Conservation (phyloP, 2,797 vertebrate genomes). For the Lagocephalus sceleratus region DNA sequence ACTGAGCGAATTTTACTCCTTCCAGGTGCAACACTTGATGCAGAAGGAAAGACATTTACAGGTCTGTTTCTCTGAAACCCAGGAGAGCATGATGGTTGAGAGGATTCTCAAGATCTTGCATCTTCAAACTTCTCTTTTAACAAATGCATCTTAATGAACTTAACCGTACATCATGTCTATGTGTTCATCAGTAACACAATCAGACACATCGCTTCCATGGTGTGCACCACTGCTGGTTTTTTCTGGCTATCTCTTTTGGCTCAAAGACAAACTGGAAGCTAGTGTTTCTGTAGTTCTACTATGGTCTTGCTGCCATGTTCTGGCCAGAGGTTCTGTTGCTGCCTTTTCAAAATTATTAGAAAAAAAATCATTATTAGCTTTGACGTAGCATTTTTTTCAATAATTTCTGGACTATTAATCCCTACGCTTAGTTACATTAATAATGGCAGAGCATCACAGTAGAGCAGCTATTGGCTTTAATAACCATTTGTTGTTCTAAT, state of each 20-base stretch:
- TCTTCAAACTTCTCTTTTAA: not conserved
- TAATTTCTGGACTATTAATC: no score
- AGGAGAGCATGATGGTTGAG: not conserved
- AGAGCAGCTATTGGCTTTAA: no score
- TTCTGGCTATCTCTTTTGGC: slow-evolving; percentile 7
- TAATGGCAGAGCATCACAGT: no score
- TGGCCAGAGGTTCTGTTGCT: slow-evolving; percentile 1
- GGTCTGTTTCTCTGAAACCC: slow-evolving; percentile 71
- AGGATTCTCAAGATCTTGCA: not conserved
- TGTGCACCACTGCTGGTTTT: slow-evolving; percentile 22
- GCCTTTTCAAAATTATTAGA: no score
- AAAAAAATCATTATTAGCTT: no score
- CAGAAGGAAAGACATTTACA: slow-evolving; percentile 70
- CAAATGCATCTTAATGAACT: no score
- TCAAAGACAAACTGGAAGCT: slow-evolving; percentile 8
- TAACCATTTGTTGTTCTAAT: no score
- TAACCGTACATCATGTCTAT: no score
- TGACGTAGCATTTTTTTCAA: no score
- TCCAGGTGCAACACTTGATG: slow-evolving; percentile 49
- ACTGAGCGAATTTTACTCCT: not conserved
- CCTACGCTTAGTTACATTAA: no score
- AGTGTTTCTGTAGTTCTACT: not conserved
- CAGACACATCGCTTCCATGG: slow-evolving; percentile 37
- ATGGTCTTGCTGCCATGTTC: not conserved
- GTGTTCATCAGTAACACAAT: slow-evolving; percentile 12